These are phyloP conservation scores for Melipona bicolor DNA, from an alignment of 2,888 invertebrate species.

Conservation along the genomic window DNA sequence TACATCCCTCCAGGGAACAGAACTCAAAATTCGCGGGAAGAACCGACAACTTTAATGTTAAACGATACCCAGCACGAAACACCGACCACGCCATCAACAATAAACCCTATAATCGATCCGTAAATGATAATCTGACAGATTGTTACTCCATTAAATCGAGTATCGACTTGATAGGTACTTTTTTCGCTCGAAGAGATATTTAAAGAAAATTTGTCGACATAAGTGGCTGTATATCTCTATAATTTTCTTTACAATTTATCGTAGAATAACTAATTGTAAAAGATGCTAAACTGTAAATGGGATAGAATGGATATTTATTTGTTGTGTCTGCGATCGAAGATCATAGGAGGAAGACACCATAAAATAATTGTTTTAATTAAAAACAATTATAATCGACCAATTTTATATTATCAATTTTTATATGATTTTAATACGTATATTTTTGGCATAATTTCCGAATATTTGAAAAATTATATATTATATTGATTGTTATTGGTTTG, in stretches of 20 bases:
- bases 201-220: neutral
- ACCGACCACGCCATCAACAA: slow-evolving; percentile 53
- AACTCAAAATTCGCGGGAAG: slow-evolving; percentile 65
- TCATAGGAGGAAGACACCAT: neutral
- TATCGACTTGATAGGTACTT: neutral
- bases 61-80: slow-evolving; percentile 63
- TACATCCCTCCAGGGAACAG: slow-evolving; percentile 87
- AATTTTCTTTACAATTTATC: slow-evolving; percentile 24
- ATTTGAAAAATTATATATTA: no score
- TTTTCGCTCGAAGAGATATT: slow-evolving; percentile 1
- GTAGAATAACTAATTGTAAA: neutral
- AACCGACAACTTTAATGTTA: slow-evolving; percentile 69
- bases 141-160: slow-evolving; percentile 3
- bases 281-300: slow-evolving; percentile 2
- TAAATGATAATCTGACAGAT: slow-evolving; percentile 12
- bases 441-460: neutral
- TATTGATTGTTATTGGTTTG: neutral
- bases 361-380: neutral
- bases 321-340: neutral
- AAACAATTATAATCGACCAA: neutral
- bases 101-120: slow-evolving; percentile 49
- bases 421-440: neutral
- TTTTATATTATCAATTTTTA: neutral
- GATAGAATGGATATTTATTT: slow-evolving; percentile 41
- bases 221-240: slow-evolving; percentile 1